Conservation (phyloP, 92 coral and sea anemone species). For the Phenganax stokvisi region DNA sequence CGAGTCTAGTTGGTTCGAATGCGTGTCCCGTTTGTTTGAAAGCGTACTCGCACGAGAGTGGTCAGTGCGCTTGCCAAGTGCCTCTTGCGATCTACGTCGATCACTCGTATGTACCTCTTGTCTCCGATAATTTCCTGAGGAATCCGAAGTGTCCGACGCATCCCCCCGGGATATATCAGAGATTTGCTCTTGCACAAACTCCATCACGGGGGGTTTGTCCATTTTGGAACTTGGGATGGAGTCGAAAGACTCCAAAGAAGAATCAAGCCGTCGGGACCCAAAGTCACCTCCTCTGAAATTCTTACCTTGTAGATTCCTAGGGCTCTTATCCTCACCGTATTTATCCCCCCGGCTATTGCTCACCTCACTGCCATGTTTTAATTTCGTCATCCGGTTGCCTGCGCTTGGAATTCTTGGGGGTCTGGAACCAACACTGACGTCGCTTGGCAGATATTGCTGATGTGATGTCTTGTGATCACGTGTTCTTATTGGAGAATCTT, state of each 20-base stretch:
- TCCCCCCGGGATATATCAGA: neutral
- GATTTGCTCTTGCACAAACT: slow-evolving; percentile 35
- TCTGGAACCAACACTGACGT: neutral
- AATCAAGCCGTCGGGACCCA: slow-evolving; percentile 31
- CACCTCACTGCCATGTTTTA: neutral
- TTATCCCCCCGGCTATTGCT: neutral
- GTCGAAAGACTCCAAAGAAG: slow-evolving; percentile 68
- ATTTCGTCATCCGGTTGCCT: neutral
- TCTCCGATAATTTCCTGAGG: neutral
- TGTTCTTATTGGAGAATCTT: neutral
- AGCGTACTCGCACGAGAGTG: neutral
- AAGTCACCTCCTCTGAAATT: neutral
- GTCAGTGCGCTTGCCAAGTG: neutral
- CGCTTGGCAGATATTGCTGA: neutral
- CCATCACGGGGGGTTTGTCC: slow-evolving; percentile 73
- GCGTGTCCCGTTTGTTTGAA: neutral
- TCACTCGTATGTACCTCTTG: neutral
- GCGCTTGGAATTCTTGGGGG: neutral
- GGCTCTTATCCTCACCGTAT: slow-evolving; percentile 14
- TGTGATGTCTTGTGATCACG: neutral
- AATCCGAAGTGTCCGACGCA: slow-evolving; percentile 1
- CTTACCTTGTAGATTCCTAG: neutral
- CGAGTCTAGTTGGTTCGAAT: neutral
- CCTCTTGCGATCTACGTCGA: neutral
- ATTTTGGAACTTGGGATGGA: slow-evolving; percentile 65